Percentiles rank a stretch among this genome's conserved stretches.
These are phyloP conservation scores for Archegozetes longisetosus DNA, from an alignment of 1,140 invertebrate genomes.

Conservation along the genomic window DNA sequence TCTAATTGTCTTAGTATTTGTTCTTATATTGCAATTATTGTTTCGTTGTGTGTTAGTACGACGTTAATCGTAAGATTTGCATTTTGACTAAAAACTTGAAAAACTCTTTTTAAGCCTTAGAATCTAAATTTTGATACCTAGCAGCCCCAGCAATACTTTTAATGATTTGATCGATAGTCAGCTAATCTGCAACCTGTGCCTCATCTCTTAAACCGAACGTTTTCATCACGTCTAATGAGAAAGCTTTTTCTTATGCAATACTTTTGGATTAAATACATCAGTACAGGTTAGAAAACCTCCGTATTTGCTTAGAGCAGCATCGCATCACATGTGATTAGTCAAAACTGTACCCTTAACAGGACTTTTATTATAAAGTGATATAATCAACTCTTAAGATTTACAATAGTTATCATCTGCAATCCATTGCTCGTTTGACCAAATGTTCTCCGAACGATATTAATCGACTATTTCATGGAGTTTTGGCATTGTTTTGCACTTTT, in stretches of 20 bases:
- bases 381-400: constrained; percentile 41
- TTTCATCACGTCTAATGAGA: constrained; percentile 70
- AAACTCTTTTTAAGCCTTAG: too few species aligned
- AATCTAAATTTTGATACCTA: too few species aligned
- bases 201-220: constrained; percentile 78
- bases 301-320: constrained; percentile 32
- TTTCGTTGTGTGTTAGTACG: constrained; percentile 74
- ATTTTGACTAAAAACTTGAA: constrained; percentile 25
- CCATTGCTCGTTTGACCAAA: constrained; percentile 66
- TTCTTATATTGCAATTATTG: constrained; percentile 72
- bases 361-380: constrained; percentile 63
- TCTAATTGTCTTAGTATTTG: constrained; percentile 55
- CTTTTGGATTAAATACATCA: constrained; percentile 37
- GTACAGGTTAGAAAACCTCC: constrained; percentile 37
- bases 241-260: constrained; percentile 45
- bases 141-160: constrained; percentile 42
- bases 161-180: constrained; percentile 53
- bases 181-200: constrained; percentile 48
- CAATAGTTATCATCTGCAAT: constrained; percentile 62
- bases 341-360: constrained; percentile 40
- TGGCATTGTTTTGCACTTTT: constrained; percentile 21
- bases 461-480: constrained; percentile 42
- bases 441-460: constrained; percentile 64
- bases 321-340: constrained; percentile 41
- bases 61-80: constrained; percentile 76